Conservation (phyloP, 2,888 invertebrate genomes). For the Hyles lineata region DNA sequence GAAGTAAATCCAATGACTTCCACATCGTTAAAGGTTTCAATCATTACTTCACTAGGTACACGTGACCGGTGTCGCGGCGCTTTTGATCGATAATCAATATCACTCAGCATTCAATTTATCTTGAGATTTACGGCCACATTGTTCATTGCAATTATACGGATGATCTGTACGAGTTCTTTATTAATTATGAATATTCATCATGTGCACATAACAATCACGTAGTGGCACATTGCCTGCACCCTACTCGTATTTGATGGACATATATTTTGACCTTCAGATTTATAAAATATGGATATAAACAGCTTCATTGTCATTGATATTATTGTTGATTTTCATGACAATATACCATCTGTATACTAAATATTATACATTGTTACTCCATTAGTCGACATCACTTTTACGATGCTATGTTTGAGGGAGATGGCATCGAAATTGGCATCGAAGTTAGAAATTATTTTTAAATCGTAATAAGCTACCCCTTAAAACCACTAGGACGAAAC, state of each 20-base stretch:
- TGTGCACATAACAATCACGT: background rate
- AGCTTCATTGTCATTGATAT: too few species aligned
- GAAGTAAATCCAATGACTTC: slow-evolving; percentile 58
- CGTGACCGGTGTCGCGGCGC: slow-evolving; percentile 64
- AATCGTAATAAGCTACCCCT: too few species aligned
- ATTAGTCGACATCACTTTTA: too few species aligned
- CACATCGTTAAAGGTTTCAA: slow-evolving; percentile 63
- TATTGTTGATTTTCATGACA: too few species aligned
- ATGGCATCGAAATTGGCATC: too few species aligned
- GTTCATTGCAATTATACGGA: slow-evolving; percentile 62
- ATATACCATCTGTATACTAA: too few species aligned
- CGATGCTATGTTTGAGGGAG: too few species aligned
- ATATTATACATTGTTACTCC: too few species aligned
- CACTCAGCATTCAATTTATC: slow-evolving; percentile 69
- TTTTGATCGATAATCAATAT: slow-evolving; percentile 76
- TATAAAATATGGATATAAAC: background rate
- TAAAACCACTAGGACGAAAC: too few species aligned
- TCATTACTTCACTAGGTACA: slow-evolving; percentile 55
- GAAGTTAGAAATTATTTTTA: too few species aligned
- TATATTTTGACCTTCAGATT: background rate
- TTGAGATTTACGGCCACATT: slow-evolving; percentile 72
- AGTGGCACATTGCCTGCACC: background rate
- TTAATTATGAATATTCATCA: slow-evolving; percentile 43
- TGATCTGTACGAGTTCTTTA: background rate
- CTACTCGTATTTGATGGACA: background rate